A percentile compares a stretch with the other conserved stretches of the same genome.
Conservation (phyloP, 1,140 invertebrate genomes). For the Paraescarpia echinospica region DNA sequence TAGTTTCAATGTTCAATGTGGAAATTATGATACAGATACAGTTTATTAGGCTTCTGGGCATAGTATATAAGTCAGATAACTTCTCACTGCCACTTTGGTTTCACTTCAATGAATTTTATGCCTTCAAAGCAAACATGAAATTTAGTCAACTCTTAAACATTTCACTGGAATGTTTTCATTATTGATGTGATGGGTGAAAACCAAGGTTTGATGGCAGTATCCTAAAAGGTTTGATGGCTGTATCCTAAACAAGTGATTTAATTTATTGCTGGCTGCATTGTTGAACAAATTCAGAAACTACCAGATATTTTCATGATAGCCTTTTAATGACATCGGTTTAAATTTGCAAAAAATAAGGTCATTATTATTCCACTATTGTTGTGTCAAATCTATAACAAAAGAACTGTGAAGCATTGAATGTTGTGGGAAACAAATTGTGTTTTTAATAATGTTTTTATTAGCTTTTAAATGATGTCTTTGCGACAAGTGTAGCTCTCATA, state of each 20-base stretch:
- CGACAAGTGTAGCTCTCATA: not conserved
- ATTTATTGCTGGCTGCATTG: not conserved
- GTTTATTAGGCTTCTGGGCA: too few relatives aligned
- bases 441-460: not conserved
- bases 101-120: too few relatives aligned
- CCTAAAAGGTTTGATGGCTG: not conserved
- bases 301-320: not conserved
- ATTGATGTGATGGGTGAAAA: too few relatives aligned
- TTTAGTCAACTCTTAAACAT: not conserved
- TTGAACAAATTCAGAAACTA: not conserved
- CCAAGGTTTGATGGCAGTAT: not conserved
- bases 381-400: not conserved
- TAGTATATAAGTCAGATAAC: too few relatives aligned
- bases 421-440: not conserved
- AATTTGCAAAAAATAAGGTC: not conserved
- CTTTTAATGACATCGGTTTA: not conserved
- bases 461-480: not conserved
- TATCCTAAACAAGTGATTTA: not conserved
- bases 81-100: too few relatives aligned
- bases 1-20: not conserved
- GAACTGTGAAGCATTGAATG: not conserved
- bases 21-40: not conserved
- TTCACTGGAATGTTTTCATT: not conserved
- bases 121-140: too few relatives aligned
- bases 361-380: too few relatives aligned